These are phyloP conservation scores for Blomia tropicalis DNA, from an alignment of 2,888 invertebrate genomes.

Conservation along the genomic window DNA sequence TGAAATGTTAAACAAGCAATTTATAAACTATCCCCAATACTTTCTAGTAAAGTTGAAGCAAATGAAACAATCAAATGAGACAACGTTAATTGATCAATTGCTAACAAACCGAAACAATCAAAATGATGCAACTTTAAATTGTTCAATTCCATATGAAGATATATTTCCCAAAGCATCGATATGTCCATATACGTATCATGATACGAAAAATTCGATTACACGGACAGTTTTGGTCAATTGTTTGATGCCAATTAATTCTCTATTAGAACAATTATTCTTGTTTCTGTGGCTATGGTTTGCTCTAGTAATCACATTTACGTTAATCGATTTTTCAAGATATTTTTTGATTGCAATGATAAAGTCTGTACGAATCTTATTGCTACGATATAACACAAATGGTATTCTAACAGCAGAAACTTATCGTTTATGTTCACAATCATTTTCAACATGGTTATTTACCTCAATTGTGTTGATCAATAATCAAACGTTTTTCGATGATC, in stretches of 20 bases:
- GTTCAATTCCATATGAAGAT: not conserved
- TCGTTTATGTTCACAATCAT: not conserved
- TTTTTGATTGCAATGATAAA: not conserved
- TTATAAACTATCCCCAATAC: not conserved
- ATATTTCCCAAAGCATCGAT: conserved; percentile 7
- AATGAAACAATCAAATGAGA: not conserved
- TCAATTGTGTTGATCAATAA: not conserved
- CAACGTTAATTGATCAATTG: not conserved
- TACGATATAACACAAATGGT: not conserved
- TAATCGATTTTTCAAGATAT: not conserved
- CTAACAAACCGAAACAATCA: not conserved
- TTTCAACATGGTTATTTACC: conserved; percentile 1
- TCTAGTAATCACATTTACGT: not conserved
- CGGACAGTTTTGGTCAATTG: not conserved
- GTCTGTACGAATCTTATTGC: not conserved
- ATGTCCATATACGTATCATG: not conserved
- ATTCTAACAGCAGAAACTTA: not conserved
- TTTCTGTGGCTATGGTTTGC: not conserved
- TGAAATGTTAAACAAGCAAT: not conserved
- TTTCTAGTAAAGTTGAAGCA: not conserved
- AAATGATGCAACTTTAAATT: not conserved
- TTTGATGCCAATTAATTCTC: conserved; percentile 15
- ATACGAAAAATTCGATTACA: not conserved
- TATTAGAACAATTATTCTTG: conserved; percentile 3
- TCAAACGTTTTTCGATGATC: not conserved